phyloP scores from a whole-genome alignment of 2,113 vertebrate species.

The Plecotus auritus region DNA sequence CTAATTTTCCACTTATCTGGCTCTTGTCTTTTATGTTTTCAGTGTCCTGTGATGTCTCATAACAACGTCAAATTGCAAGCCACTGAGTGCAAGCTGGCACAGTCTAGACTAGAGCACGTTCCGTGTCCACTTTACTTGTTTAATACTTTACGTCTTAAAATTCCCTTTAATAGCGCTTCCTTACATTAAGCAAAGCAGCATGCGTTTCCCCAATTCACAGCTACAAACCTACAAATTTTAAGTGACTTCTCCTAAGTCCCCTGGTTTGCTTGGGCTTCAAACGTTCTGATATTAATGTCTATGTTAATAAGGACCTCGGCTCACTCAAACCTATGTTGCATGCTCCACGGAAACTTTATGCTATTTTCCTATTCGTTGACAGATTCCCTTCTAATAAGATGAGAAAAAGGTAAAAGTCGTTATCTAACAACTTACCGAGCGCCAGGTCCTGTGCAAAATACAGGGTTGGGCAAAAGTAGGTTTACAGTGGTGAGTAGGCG shows the following conservation, averaged over 20 bases:
- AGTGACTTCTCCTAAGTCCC: neutral
- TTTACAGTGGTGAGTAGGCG: neutral
- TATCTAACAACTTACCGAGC: neutral
- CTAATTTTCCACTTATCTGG: conserved; percentile 63
- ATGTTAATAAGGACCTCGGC: neutral
- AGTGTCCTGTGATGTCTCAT: conserved; percentile 31
- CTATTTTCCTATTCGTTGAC: neutral
- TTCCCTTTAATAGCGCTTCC: neutral
- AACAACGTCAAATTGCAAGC: conserved; percentile 23
- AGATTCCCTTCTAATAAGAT: neutral
- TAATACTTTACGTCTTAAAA: neutral
- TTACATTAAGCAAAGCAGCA: neutral
- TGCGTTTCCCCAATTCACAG: neutral
- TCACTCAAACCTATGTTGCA: neutral
- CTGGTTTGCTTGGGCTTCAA: neutral
- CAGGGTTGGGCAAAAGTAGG: neutral
- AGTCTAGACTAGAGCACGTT: neutral
- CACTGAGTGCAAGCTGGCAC: neutral
- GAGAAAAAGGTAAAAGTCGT: neutral
- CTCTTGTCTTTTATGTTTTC: conserved; percentile 33
- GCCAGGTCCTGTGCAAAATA: neutral
- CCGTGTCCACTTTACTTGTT: neutral
- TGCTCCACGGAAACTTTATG: neutral
- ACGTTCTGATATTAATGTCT: neutral
- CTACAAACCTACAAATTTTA: neutral